phyloP scores from a whole-genome alignment of 1,140 invertebrate genomes.

The Phortica variegata region DNA sequence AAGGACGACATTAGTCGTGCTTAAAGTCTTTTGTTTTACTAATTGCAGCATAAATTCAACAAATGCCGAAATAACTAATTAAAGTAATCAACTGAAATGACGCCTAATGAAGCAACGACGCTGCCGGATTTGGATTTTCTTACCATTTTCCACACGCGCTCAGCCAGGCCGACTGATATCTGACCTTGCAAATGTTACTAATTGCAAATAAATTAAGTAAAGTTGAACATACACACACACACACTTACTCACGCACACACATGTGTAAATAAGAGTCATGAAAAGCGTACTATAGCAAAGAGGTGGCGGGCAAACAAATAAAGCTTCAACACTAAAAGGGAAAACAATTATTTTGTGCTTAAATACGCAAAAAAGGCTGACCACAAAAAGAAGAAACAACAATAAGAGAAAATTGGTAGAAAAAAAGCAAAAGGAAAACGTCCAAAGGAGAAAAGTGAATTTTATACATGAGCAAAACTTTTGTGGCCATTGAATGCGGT shows the following conservation, averaged over 20 bases:
- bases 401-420: background rate
- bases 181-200: conserved; percentile 17
- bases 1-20: conserved; percentile 32
- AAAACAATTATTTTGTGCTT: conserved; percentile 44
- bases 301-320: no score
- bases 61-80: background rate
- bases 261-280: no score
- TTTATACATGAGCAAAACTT: no score
- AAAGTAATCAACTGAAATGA: background rate
- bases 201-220: conserved; percentile 52
- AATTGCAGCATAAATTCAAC: conserved; percentile 47
- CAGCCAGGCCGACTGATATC: conserved; percentile 3
- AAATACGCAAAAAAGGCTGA: conserved; percentile 14
- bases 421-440: no score
- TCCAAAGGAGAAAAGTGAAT: no score
- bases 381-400: conserved; percentile 14
- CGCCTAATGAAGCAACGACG: conserved; percentile 11
- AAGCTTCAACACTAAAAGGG: conserved; percentile 15
- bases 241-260: conserved; percentile 7
- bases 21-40: conserved; percentile 28
- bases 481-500: no score
- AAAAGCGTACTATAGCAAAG: no score
- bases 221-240: conserved; percentile 26
- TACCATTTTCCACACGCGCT: conserved; percentile 1
- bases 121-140: conserved; percentile 10